Percentiles rank a stretch among this genome's conserved stretches.
phyloP scores from a whole-genome alignment of 2,113 vertebrate genomes.

The Nerophis lumbriciformis region DNA sequence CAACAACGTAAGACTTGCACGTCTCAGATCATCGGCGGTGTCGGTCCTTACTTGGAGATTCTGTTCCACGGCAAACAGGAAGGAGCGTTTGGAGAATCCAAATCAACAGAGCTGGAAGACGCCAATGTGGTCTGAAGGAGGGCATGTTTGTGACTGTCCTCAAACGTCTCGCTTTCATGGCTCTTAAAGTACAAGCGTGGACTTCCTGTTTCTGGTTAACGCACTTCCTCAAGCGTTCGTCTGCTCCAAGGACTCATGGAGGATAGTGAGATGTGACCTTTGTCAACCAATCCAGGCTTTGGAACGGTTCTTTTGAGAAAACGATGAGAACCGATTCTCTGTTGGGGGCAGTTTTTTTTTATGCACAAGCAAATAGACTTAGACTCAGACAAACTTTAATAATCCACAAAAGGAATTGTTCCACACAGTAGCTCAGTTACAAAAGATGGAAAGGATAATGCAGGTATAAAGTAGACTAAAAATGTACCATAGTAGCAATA shows the following conservation, averaged over 20 bases:
- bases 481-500: too few species aligned
- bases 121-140: neutral
- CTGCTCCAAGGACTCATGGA: neutral
- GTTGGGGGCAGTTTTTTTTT: too few species aligned
- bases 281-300: too few species aligned
- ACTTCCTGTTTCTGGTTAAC: conserved; percentile 48
- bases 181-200: conserved; percentile 3
- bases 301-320: too few species aligned
- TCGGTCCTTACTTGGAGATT: conserved; percentile 27
- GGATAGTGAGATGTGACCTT: neutral
- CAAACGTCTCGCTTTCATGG: neutral
- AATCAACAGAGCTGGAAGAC: neutral
- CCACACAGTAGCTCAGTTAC: too few species aligned
- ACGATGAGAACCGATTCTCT: too few species aligned
- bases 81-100: conserved; percentile 30
- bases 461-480: too few species aligned
- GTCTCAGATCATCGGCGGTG: neutral
- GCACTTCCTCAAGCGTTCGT: conserved; percentile 49
- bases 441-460: too few species aligned
- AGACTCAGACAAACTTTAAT: too few species aligned
- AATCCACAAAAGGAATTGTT: too few species aligned
- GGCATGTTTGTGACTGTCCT: conserved; percentile 20
- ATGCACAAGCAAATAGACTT: too few species aligned
- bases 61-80: neutral
- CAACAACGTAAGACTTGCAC: neutral